Conservation (phyloP, 2,888 invertebrate species). For the Icerya purchasi region DNA sequence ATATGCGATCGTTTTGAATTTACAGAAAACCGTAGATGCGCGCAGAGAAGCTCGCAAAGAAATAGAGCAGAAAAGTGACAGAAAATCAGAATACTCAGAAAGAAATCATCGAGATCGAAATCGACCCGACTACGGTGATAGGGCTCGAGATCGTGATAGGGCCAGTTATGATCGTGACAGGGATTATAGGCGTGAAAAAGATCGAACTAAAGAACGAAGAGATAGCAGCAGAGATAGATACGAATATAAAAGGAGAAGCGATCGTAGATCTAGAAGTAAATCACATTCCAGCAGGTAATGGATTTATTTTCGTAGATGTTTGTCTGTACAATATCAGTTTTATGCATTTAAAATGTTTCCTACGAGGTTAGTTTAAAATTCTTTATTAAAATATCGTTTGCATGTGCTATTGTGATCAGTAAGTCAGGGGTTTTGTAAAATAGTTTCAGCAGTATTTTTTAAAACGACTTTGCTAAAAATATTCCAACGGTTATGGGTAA, state of each 20-base stretch:
- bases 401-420: too few species aligned
- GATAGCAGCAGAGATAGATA: background rate
- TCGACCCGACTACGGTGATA: background rate
- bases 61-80: background rate
- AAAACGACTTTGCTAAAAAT: too few species aligned
- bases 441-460: too few species aligned
- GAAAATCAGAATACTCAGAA: background rate
- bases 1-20: too few species aligned
- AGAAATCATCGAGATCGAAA: background rate
- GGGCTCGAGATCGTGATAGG: background rate
- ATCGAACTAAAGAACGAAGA: background rate
- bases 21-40: background rate
- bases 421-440: too few species aligned
- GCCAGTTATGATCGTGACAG: background rate
- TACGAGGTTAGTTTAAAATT: too few species aligned
- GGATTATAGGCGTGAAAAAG: background rate
- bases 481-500: too few species aligned
- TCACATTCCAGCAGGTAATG: background rate
- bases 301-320: too few species aligned
- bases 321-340: too few species aligned
- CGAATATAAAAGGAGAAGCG: background rate
- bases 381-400: too few species aligned
- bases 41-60: background rate
- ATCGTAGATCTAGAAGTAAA: background rate
- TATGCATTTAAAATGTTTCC: too few species aligned